A percentile compares a stretch with the other conserved stretches of the same genome.
Conservation (phyloP, 2,888 invertebrate species). For the Eupithecia dodoneata region DNA sequence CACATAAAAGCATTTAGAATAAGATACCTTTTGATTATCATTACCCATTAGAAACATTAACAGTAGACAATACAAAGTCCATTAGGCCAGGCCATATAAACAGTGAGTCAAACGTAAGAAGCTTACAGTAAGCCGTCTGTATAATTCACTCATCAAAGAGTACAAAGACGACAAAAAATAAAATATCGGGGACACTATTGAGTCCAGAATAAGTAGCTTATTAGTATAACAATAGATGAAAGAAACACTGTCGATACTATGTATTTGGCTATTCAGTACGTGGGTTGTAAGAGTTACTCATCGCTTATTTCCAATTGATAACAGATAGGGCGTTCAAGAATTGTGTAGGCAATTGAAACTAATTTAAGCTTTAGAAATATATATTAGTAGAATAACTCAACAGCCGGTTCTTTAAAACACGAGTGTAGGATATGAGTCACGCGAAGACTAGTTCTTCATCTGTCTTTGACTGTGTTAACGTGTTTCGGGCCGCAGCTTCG, state of each 20-base stretch:
- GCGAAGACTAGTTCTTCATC: not conserved
- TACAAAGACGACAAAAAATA: not conserved
- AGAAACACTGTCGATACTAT: not conserved
- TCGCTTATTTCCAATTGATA: not conserved
- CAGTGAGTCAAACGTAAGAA: conserved; percentile 7
- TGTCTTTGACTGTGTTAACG: not conserved
- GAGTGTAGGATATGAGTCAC: not conserved
- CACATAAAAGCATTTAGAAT: not conserved
- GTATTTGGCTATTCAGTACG: not conserved
- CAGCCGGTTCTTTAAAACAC: not conserved
- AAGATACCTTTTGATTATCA: not conserved
- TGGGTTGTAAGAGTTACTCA: not conserved
- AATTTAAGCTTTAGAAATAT: not conserved
- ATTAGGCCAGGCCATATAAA: not conserved
- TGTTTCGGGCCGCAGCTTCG: no score
- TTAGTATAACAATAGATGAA: not conserved
- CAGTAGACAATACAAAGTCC: not conserved
- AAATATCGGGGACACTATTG: not conserved
- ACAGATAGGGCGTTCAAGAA: not conserved
- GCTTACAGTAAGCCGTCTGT: not conserved
- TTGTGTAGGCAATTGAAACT: not conserved
- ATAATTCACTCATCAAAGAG: not conserved
- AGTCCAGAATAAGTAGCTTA: conserved; percentile 1
- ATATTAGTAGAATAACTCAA: not conserved
- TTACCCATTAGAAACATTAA: not conserved